These are phyloP conservation scores for Euwallacea fornicatus DNA, from an alignment of 1,140 invertebrate species.

Conservation along the genomic window DNA sequence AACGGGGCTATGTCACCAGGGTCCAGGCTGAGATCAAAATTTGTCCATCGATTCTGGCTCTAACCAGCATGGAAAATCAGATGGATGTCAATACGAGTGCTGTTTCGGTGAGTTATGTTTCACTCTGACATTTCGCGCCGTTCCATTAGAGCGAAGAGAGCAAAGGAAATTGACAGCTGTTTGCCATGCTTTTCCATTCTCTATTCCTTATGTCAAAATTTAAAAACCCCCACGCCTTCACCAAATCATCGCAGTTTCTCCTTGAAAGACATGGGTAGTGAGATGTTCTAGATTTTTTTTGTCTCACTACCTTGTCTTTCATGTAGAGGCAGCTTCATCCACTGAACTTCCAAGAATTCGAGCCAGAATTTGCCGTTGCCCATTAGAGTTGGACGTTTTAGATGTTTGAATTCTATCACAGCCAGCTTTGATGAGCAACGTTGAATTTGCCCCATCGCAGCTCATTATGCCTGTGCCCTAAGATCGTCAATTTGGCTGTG, in stretches of 20 bases:
- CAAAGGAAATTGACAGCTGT: no score
- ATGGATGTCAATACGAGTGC: slow-evolving; percentile 42
- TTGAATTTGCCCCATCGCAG: slow-evolving; percentile 52
- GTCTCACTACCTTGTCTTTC: slow-evolving; percentile 96
- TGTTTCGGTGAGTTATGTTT: slow-evolving; percentile 34
- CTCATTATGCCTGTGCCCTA: slow-evolving; percentile 50
- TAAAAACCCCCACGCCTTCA: not conserved
- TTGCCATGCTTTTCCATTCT: no score
- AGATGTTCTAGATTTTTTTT: slow-evolving; percentile 69
- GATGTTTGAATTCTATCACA: slow-evolving; percentile 68
- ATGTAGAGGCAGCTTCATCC: slow-evolving; percentile 52
- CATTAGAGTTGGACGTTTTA: slow-evolving; percentile 81
- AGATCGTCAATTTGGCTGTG: slow-evolving; percentile 72
- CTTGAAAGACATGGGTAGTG: slow-evolving; percentile 96
- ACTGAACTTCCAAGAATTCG: not conserved
- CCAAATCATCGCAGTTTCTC: slow-evolving; percentile 37
- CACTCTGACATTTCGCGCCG: not conserved
- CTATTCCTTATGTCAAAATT: not conserved
- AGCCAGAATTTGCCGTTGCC: slow-evolving; percentile 44
- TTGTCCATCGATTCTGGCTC: slow-evolving; percentile 49
- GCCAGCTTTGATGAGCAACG: slow-evolving; percentile 82
- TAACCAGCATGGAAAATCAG: slow-evolving; percentile 42
- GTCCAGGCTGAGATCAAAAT: slow-evolving; percentile 50
- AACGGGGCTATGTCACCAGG: slow-evolving; percentile 45
- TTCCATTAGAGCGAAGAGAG: not conserved